These are phyloP conservation scores for Neogobius melanostomus DNA, from an alignment of 2,113 vertebrate genomes.

Conservation along the genomic window DNA sequence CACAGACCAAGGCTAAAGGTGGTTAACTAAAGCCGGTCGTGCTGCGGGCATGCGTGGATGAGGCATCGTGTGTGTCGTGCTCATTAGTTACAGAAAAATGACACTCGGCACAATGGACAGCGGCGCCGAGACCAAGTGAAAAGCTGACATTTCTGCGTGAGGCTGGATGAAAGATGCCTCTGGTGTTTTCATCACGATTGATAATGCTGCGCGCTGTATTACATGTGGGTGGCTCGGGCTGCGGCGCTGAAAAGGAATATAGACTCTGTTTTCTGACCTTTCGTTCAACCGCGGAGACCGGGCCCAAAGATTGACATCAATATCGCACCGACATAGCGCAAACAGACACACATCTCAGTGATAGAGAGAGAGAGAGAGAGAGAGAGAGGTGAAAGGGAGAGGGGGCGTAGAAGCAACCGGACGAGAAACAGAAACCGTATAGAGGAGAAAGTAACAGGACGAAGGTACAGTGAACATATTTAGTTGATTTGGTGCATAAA, in stretches of 20 bases:
- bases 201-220: conserved; percentile 53
- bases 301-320: conserved; percentile 50
- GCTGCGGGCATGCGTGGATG: not conserved
- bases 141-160: conserved; percentile 55
- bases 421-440: conserved; percentile 14
- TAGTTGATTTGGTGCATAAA: not conserved
- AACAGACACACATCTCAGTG: conserved; percentile 17
- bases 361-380: conserved; percentile 13
- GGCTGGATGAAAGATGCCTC: conserved; percentile 55
- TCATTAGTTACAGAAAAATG: conserved; percentile 20
- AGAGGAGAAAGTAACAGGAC: not conserved
- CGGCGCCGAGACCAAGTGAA: conserved; percentile 28
- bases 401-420: conserved; percentile 34
- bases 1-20: not conserved
- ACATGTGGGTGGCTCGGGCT: conserved; percentile 60
- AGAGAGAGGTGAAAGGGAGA: conserved; percentile 11
- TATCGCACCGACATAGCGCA: conserved; percentile 30
- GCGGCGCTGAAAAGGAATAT: conserved; percentile 58
- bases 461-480: not conserved
- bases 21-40: conserved; percentile 1
- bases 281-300: conserved; percentile 47
- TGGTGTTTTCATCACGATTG: conserved; percentile 64
- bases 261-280: conserved; percentile 69
- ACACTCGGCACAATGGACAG: conserved; percentile 25
- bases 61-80: not conserved